These are phyloP conservation scores for Ormyrus rosae DNA, from an alignment of 2,888 invertebrate species.

Conservation along the genomic window DNA sequence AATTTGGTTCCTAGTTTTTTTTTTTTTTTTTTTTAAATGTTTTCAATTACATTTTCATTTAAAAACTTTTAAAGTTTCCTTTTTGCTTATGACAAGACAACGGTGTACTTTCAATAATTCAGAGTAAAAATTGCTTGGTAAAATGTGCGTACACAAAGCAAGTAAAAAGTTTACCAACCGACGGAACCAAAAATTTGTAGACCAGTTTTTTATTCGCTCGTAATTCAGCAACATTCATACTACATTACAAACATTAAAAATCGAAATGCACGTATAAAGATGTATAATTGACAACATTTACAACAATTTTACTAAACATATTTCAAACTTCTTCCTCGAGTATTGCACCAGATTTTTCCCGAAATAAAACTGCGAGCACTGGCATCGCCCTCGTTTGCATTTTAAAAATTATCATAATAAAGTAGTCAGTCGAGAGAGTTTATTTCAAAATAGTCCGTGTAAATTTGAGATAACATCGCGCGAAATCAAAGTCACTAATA, in stretches of 20 bases:
- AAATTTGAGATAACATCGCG: too few species aligned
- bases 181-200: not conserved
- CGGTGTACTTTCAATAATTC: constrained; percentile 21
- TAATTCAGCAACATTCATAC: constrained; percentile 14
- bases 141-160: not conserved
- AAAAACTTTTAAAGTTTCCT: not conserved
- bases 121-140: constrained; percentile 2
- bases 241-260: constrained; percentile 7
- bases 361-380: too few species aligned
- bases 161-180: not conserved
- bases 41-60: not conserved
- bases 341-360: too few species aligned
- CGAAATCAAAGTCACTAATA: too few species aligned
- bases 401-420: too few species aligned
- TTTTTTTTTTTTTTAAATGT: constrained; percentile 1
- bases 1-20: constrained; percentile 6
- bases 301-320: constrained; percentile 15
- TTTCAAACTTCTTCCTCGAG: not conserved
- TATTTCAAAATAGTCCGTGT: too few species aligned
- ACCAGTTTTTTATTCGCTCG: not conserved
- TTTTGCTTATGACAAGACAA: not conserved
- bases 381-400: too few species aligned
- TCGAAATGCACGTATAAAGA: constrained; percentile 14
- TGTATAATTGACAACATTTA: constrained; percentile 41
- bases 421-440: too few species aligned